These are phyloP conservation scores for Cettia cetti DNA, from an alignment of 2,113 vertebrate species.

Conservation along the genomic window DNA sequence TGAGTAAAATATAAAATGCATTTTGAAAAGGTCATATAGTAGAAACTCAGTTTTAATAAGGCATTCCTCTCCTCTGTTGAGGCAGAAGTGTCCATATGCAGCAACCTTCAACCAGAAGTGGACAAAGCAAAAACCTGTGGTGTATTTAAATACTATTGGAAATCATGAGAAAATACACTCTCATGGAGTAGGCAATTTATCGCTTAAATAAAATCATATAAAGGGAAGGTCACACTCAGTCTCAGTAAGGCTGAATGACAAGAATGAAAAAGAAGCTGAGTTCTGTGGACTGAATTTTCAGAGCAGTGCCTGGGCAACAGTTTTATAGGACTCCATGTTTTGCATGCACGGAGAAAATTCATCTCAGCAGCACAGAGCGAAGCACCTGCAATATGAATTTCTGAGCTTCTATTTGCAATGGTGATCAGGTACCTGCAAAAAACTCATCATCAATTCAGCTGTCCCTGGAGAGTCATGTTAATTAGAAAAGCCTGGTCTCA, in stretches of 20 bases:
- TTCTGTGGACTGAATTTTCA: background rate
- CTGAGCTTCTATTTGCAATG: background rate
- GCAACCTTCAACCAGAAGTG: background rate
- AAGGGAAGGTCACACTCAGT: background rate
- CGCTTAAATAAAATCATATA: background rate
- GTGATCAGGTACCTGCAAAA: slow-evolving; percentile 8
- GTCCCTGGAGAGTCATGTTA: background rate
- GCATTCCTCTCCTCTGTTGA: background rate
- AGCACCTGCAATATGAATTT: background rate
- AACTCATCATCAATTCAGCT: background rate
- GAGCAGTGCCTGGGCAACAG: background rate
- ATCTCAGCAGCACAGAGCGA: background rate
- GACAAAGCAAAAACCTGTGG: background rate
- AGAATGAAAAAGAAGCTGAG: background rate
- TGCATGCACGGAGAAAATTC: background rate
- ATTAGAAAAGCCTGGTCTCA: background rate
- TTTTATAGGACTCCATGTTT: background rate
- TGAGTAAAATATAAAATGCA: slow-evolving; percentile 11
- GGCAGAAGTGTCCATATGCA: background rate
- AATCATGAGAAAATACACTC: background rate
- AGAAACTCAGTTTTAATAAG: slow-evolving; percentile 26
- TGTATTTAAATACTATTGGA: background rate
- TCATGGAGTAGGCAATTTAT: background rate
- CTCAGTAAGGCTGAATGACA: background rate
- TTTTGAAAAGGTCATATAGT: slow-evolving; percentile 14